Evolutionary conservation across 2,888 invertebrate species (phyloP), one percentile per base, ranked within the genome.

Genomic region (Chydorus sphaericus): DNA sequence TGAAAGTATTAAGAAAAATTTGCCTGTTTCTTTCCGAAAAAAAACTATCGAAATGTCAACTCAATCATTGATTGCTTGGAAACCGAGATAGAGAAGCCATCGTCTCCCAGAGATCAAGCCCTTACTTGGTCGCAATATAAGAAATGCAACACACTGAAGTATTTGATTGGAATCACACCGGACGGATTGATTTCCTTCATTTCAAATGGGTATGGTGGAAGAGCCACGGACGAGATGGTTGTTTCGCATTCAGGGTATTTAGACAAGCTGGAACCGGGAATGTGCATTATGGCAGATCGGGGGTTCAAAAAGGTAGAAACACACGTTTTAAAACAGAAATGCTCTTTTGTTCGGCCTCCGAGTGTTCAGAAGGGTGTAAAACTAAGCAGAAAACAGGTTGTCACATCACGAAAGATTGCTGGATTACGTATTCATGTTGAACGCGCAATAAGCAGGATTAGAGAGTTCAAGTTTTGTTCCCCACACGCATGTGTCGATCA

Each of bases 41-140:
- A 48, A 16, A 55, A 59, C 37, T 65, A 60, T 57, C 18, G 37
- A 38, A 60, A 65, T n/a, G 63, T 66, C 0, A 62, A 49, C 54
- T 65, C 64, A 30, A 68, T 69, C 3, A 66, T 68, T 39, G 68
- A 69, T 48, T 69, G 68, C 48, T 58, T 69, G 8, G 67, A 69
- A 58, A 67, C 67, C 30, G 64, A 68, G 55, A 59, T 69, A 30
- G 64, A 69, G 61, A 69, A 67, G 59, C 67, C 68, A 18, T 59
- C 61, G 10, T 63, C 66, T 51, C 60, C 66, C 2, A 4, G 67
- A 1, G 44, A 66, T 48, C 67, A 68, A 61, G 49, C 66, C 29
- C 26, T 67, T 0, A 61, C 67, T 3, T 69, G 68, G 68, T 69
- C 69, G 23, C 65, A 64, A 26, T 62, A 61, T 48, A 65, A 67